phyloP scores from a whole-genome alignment of 2,888 invertebrate species.

The Tetragonisca angustula region DNA sequence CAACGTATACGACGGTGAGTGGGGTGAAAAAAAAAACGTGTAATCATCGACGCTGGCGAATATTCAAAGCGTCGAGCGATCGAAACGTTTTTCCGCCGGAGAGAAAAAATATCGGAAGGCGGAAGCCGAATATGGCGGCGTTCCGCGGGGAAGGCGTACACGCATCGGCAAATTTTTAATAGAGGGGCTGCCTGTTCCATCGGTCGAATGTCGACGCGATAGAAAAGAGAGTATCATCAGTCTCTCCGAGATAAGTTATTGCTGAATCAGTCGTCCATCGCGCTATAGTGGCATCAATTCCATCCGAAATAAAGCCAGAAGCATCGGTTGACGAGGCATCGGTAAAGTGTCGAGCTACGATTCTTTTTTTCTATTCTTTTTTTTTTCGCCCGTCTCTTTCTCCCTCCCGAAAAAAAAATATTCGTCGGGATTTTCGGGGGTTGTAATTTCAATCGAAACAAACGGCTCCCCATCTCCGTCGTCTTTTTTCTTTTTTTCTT shows the following conservation, averaged over 20 bases:
- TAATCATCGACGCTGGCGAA: conserved; percentile 21
- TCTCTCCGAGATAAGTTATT: conserved; percentile 64
- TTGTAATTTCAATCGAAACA: conserved; percentile 4
- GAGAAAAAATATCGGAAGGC: conserved; percentile 18
- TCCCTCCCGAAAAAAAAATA: background rate
- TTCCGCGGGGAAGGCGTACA: background rate
- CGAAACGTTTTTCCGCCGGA: conserved; percentile 10
- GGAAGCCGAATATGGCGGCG: conserved; percentile 10
- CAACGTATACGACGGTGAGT: background rate
- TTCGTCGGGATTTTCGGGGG: background rate
- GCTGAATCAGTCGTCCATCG: conserved; percentile 59
- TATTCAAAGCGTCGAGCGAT: conserved; percentile 28
- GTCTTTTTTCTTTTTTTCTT: background rate
- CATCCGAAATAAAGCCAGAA: conserved; percentile 39
- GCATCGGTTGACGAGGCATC: conserved; percentile 31
- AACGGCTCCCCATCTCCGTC: background rate
- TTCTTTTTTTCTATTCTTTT: background rate
- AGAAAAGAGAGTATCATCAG: conserved; percentile 49
- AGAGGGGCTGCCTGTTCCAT: conserved; percentile 22
- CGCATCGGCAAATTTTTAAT: conserved; percentile 22
- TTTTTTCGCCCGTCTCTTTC: background rate
- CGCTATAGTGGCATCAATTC: conserved; percentile 39
- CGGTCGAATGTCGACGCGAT: conserved; percentile 53
- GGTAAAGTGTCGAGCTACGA: conserved; percentile 35
- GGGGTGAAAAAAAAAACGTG: background rate